These are phyloP conservation scores for Colletes gigas DNA, from an alignment of 1,140 invertebrate species.

Conservation along the genomic window DNA sequence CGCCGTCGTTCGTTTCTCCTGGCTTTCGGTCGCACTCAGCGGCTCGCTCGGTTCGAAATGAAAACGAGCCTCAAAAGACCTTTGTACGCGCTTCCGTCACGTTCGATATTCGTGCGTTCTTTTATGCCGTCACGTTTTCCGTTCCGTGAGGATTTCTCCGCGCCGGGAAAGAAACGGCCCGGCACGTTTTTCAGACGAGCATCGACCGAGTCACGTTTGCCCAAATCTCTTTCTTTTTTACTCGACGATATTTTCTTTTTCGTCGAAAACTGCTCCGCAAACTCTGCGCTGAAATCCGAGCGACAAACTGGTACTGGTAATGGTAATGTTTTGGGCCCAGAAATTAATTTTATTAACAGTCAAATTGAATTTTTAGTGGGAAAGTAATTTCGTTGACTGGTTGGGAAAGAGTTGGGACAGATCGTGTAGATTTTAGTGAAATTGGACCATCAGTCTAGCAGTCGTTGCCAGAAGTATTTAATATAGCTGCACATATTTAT, in stretches of 20 bases:
- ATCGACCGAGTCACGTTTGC: conserved; percentile 38
- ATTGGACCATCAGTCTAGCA: too few relatives aligned
- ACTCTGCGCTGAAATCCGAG: too few relatives aligned
- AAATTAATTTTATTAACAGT: too few relatives aligned
- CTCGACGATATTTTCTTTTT: neutral
- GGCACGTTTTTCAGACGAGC: conserved; percentile 8
- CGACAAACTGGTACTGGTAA: too few relatives aligned
- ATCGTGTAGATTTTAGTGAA: too few relatives aligned
- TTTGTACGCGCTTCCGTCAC: conserved; percentile 58
- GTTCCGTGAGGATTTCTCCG: conserved; percentile 22
- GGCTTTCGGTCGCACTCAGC: conserved; percentile 17
- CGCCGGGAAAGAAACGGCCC: conserved; percentile 7
- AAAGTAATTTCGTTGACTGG: too few relatives aligned
- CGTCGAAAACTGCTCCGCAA: too few relatives aligned
- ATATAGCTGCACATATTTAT: too few relatives aligned
- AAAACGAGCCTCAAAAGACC: conserved; percentile 65
- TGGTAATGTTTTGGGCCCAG: too few relatives aligned
- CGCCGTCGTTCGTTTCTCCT: neutral
- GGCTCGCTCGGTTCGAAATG: conserved; percentile 47
- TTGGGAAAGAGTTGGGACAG: too few relatives aligned
- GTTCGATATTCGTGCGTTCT: conserved; percentile 59
- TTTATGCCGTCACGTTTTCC: conserved; percentile 60
- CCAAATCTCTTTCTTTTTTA: conserved; percentile 16
- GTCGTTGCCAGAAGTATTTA: too few relatives aligned
- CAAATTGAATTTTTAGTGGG: too few relatives aligned